Conservation (phyloP, 2,797 vertebrate species). For the Orientallactaga sibirica region DNA sequence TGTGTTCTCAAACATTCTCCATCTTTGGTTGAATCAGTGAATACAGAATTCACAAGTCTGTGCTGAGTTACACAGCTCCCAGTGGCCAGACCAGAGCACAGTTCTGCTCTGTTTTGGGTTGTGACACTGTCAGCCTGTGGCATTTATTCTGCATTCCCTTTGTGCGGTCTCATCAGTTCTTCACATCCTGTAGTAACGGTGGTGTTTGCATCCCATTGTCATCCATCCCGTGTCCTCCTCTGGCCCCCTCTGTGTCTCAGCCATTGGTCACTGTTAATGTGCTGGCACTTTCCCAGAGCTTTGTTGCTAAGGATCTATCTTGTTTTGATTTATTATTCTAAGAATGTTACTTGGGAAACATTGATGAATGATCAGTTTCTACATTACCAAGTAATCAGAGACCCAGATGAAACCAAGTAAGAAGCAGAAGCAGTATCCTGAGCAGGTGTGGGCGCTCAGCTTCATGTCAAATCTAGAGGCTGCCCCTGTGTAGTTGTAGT, state of each 20-base stretch:
- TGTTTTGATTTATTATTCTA: slow-evolving; percentile 72
- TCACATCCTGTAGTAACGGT: neutral
- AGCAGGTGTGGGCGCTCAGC: neutral
- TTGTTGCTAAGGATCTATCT: slow-evolving; percentile 26
- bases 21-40: neutral
- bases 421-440: neutral
- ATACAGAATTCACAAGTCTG: too few relatives aligned
- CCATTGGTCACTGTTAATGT: slow-evolving; percentile 54
- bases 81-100: neutral
- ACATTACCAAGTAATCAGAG: slow-evolving; percentile 67
- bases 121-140: neutral
- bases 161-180: neutral
- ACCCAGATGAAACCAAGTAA: slow-evolving; percentile 41
- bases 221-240: neutral
- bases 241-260: neutral
- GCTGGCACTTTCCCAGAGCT: slow-evolving; percentile 52
- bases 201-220: slow-evolving; percentile 46
- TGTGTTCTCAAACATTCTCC: neutral
- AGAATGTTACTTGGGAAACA: slow-evolving; percentile 69
- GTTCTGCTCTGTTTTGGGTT: neutral
- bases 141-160: slow-evolving; percentile 12
- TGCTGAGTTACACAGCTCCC: neutral
- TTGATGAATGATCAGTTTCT: slow-evolving; percentile 77
- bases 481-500: neutral
- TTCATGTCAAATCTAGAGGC: neutral